Evolutionary conservation across 2,797 vertebrate genomes (phyloP).

Genomic region (Scleropages formosus): DNA sequence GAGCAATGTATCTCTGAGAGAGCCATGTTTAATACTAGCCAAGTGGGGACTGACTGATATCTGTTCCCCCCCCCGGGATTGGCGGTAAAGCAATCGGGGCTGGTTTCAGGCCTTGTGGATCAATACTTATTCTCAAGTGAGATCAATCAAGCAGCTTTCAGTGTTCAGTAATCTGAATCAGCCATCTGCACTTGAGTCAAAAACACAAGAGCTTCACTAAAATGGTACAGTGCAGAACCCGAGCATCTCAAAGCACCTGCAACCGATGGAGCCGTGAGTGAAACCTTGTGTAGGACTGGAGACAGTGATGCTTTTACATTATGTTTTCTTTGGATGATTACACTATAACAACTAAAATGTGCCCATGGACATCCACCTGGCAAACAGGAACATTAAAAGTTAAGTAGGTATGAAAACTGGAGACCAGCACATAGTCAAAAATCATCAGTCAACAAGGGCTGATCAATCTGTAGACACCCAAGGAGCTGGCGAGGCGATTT

Average conservation of each 20-base stretch:
- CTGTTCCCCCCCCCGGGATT: too few relatives aligned
- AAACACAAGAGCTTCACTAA: not conserved
- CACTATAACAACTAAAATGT: not conserved
- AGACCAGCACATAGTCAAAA: not conserved
- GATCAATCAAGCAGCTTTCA: constrained; percentile 39
- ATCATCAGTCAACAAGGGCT: not conserved
- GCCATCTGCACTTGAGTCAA: not conserved
- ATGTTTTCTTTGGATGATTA: not conserved
- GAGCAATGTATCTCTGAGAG: not conserved
- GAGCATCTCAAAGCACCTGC: too few relatives aligned
- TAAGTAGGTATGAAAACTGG: not conserved
- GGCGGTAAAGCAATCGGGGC: constrained; percentile 43
- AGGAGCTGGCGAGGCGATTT: constrained; percentile 4
- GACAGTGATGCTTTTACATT: not conserved
- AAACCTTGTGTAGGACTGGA: not conserved
- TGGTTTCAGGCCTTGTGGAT: constrained; percentile 40
- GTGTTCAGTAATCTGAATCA: constrained; percentile 12
- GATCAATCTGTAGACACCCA: constrained; percentile 11
- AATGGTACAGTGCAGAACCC: too few relatives aligned
- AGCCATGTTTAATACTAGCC: not conserved
- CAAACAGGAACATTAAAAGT: not conserved
- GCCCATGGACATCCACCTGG: not conserved
- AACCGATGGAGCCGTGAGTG: not conserved
- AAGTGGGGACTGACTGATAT: constrained; percentile 9
- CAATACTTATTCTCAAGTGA: constrained; percentile 30